Evolutionary conservation across 2,888 invertebrate species (phyloP).

Genomic region (Biston stratarius): DNA sequence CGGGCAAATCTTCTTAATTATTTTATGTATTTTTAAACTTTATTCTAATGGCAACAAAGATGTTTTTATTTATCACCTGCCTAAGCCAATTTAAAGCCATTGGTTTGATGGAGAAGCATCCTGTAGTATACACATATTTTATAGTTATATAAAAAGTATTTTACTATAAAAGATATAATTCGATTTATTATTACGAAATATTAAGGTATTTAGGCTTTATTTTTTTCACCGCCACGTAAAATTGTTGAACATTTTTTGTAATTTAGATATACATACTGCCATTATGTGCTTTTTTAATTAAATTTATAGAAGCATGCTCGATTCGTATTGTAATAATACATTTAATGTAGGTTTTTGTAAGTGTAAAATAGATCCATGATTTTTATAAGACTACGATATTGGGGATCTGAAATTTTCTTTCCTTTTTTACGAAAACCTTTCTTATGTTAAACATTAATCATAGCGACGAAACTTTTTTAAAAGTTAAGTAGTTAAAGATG

Average conservation of each 20-base stretch:
- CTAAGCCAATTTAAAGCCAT: neutral
- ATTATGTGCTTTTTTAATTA: conserved; percentile 32
- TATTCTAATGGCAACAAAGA: neutral
- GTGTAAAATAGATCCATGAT: conserved; percentile 25
- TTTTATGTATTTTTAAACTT: neutral
- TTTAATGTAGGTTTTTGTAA: conserved; percentile 24
- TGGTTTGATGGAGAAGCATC: neutral
- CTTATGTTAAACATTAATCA: neutral
- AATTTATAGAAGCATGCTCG: conserved; percentile 24
- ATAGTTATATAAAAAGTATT: conserved; percentile 45
- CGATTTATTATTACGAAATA: conserved; percentile 25
- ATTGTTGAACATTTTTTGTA: conserved; percentile 23
- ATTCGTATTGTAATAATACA: conserved; percentile 21
- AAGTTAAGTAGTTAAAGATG: neutral
- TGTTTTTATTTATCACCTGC: neutral
- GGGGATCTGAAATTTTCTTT: conserved; percentile 24
- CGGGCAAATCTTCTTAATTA: neutral
- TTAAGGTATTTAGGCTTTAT: conserved; percentile 30
- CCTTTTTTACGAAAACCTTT: neutral
- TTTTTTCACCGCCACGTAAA: conserved; percentile 30
- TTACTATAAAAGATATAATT: conserved; percentile 35
- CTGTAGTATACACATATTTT: conserved; percentile 42
- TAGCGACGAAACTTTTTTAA: neutral
- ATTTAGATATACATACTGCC: conserved; percentile 33
- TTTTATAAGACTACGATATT: conserved; percentile 29